Conservation (phyloP, 2,888 invertebrate genomes). For the Hirtodrosophila cameraria region DNA sequence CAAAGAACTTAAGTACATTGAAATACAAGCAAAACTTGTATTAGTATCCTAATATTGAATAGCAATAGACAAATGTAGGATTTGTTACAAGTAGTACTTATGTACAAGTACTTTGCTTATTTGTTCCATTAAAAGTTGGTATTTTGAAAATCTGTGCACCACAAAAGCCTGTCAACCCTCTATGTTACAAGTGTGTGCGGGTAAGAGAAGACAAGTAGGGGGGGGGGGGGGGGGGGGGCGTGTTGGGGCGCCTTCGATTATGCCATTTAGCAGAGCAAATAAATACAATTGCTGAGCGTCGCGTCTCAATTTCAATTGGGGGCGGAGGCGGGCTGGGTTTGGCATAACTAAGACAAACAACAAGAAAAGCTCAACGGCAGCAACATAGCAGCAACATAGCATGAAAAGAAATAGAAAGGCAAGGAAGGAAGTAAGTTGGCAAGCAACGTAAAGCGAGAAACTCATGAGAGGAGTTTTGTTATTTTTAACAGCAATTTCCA, state of each 20-base stretch:
- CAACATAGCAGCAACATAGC: neutral
- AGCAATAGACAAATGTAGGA: conserved; percentile 42
- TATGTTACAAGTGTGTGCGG: conserved; percentile 1
- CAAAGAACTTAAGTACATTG: too few relatives aligned
- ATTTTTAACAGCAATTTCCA: conserved; percentile 79
- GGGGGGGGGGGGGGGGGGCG: neutral
- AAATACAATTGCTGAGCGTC: conserved; percentile 70
- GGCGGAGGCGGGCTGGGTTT: neutral
- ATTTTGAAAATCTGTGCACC: conserved; percentile 50
- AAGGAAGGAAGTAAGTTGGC: conserved; percentile 69
- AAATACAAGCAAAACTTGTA: too few relatives aligned
- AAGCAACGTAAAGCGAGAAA: conserved; percentile 57
- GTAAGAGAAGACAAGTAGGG: too few relatives aligned
- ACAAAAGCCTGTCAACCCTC: conserved; percentile 44
- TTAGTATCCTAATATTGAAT: neutral
- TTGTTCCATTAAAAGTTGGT: conserved; percentile 42
- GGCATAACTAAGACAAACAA: conserved; percentile 72
- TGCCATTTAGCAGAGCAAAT: conserved; percentile 76
- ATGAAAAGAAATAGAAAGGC: conserved; percentile 2
- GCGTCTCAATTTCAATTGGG: conserved; percentile 72
- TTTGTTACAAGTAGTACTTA: neutral
- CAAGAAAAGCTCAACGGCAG: conserved; percentile 33
- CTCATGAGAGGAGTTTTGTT: conserved; percentile 72
- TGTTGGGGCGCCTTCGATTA: conserved; percentile 60
- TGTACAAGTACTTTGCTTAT: conserved; percentile 27